Evolutionary conservation across 2,113 vertebrate genomes (phyloP).

Genomic region (Callospermophilus lateralis): DNA sequence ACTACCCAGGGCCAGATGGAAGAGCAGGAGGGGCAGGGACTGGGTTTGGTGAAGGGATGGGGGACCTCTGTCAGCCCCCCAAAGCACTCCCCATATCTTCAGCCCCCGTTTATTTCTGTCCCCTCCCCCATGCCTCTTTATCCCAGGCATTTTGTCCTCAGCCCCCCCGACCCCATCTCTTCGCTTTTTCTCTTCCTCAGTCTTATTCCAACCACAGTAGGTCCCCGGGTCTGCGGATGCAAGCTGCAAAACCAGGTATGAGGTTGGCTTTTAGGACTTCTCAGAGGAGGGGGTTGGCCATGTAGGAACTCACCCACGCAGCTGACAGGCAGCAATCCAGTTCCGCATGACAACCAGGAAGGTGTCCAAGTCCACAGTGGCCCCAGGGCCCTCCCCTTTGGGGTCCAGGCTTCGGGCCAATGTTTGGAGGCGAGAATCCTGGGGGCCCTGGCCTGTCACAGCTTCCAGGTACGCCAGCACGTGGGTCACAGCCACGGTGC

Average conservation of each 20-base stretch:
- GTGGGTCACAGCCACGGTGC: slow-evolving; percentile 81
- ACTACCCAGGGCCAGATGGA: slow-evolving; percentile 55
- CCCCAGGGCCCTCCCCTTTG: slow-evolving; percentile 62
- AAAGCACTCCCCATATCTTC: neutral
- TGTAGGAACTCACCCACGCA: slow-evolving; percentile 77
- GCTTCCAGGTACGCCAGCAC: slow-evolving; percentile 85
- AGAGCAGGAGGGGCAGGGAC: slow-evolving; percentile 13
- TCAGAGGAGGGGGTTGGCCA: neutral
- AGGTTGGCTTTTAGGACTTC: slow-evolving; percentile 4
- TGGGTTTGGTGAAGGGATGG: neutral
- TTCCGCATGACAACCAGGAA: slow-evolving; percentile 84
- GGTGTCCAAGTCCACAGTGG: slow-evolving; percentile 82
- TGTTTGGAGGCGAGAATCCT: slow-evolving; percentile 82
- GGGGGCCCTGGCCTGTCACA: slow-evolving; percentile 82
- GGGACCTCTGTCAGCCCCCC: neutral
- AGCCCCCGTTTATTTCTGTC: neutral
- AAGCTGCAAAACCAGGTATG: neutral
- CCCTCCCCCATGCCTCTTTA: too few species aligned
- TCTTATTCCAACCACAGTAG: neutral
- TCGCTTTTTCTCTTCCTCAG: neutral
- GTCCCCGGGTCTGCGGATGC: neutral
- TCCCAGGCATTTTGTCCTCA: neutral
- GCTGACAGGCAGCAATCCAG: slow-evolving; percentile 85
- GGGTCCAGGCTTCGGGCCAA: slow-evolving; percentile 85
- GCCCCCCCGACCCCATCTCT: neutral